Evolutionary conservation across 1,140 invertebrate species (phyloP), one percentile per base, ranked within the genome.

Genomic region (Lasioglossum albipes): DNA sequence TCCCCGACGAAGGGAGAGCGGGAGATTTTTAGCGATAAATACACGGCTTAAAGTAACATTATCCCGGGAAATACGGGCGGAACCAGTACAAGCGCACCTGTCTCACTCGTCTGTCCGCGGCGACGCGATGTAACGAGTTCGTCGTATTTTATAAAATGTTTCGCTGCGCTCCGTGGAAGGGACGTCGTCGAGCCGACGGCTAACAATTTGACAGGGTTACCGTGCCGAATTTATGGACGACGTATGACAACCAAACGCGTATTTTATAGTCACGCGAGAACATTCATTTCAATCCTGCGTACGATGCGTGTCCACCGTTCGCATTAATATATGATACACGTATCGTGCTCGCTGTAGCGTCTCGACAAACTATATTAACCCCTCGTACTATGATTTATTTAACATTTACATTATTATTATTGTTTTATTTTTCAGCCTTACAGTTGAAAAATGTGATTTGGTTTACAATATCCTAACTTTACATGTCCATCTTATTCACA

Each of bases 111-210:
- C 42, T 59, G 66, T 70, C 20, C 67, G n/a, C 36, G 2, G 20
- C 22, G 54, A n/a, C 45, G 20, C 22, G 66, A 27, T 20, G 42
- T 64, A 64, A 71, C 68, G 52, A n/a, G 76, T 42, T 16, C 12
- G 10, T n/a, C 16, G 66, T 70, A 54, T 79, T 79, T 79, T 64
- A 64, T 59, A n/a, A 73, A 79, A 57, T 45, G 54, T 79, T 41
- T 65, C n/a, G 16, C 67, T 10, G 4, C n/a, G 16, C 66, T 7
- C 4, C 31, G 20, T 16, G 67, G 4, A 13, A 27, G 31, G 31
- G 59, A 41, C 20, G 57, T 64, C 68, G 62, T 54, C 59, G 20
- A 36, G 41, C 31, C 68, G 7, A 59, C n/a, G 57, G 61, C 67
- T 45, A 64, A 78, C 76, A 66, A 79, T 79, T 72, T 54, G 61